phyloP scores from a whole-genome alignment of 2,797 vertebrate genomes.

The Gymnothorax javanicus region DNA sequence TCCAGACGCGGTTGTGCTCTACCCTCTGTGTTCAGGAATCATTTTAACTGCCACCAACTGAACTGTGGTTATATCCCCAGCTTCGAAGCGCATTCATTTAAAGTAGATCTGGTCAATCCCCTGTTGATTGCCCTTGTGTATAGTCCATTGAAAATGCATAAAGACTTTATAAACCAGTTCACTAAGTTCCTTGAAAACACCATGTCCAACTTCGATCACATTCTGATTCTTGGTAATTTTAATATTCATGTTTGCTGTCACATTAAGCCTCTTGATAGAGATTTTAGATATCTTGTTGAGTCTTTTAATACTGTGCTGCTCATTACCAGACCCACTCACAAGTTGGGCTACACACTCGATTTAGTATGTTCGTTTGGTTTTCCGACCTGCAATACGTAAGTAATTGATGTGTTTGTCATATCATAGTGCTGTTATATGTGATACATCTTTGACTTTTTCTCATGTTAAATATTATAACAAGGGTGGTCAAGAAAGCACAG shows the following conservation, averaged over 20 bases:
- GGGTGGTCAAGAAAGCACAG: too few species aligned
- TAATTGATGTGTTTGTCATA: too few species aligned
- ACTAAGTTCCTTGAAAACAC: too few species aligned
- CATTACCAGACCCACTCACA: not conserved
- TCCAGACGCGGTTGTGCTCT: too few species aligned
- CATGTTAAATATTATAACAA: too few species aligned
- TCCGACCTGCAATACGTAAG: too few species aligned
- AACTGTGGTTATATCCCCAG: not conserved
- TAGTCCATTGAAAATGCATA: not conserved
- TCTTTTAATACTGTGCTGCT: not conserved
- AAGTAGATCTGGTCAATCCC: not conserved
- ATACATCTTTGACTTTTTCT: too few species aligned
- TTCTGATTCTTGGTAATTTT: too few species aligned
- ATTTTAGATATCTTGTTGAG: conserved; percentile 3
- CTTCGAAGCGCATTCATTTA: not conserved
- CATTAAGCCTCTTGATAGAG: too few species aligned
- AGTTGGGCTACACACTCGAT: too few species aligned
- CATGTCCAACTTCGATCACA: not conserved
- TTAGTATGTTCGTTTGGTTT: too few species aligned
- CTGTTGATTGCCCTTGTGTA: conserved; percentile 4
- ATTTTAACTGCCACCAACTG: not conserved
- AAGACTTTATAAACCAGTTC: not conserved
- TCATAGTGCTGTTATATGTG: too few species aligned
- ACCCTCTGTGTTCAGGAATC: not conserved
- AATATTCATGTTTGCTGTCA: not conserved